phyloP scores from a whole-genome alignment of 2,888 invertebrate species.

The Chloroclystis v-ata region DNA sequence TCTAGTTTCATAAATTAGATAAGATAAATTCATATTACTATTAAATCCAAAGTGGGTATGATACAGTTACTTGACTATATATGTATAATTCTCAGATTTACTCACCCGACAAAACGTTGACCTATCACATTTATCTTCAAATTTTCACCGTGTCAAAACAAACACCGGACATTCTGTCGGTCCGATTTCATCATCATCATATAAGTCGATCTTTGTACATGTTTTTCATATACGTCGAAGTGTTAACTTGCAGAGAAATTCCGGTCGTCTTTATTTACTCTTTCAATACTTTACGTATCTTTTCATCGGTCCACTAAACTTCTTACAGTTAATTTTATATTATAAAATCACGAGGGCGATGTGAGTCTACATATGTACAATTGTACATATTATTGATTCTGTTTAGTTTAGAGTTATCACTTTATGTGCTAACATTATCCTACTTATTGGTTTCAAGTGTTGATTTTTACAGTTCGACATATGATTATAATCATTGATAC shows the following conservation, averaged over 20 bases:
- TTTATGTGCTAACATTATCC: slow-evolving; percentile 61
- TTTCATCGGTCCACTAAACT: slow-evolving; percentile 56
- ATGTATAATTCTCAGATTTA: background rate
- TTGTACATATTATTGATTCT: slow-evolving; percentile 47
- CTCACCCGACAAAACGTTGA: background rate
- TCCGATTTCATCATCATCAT: slow-evolving; percentile 9
- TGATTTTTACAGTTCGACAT: slow-evolving; percentile 59
- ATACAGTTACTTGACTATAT: no score
- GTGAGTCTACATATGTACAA: no score
- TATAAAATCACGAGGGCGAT: slow-evolving; percentile 70
- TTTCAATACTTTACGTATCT: slow-evolving; percentile 40
- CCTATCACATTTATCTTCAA: background rate
- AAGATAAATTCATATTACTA: no score
- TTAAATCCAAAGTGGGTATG: no score
- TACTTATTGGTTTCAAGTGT: slow-evolving; percentile 59
- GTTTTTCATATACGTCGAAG: slow-evolving; percentile 31
- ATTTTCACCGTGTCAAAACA: slow-evolving; percentile 2
- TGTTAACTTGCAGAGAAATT: slow-evolving; percentile 54
- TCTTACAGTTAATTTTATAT: slow-evolving; percentile 70
- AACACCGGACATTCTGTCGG: slow-evolving; percentile 6
- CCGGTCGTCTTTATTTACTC: slow-evolving; percentile 60
- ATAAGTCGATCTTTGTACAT: slow-evolving; percentile 6
- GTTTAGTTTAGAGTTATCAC: slow-evolving; percentile 60
- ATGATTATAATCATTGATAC: slow-evolving; percentile 38
- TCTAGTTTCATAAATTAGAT: no score